phyloP scores from a whole-genome alignment of 2,797 vertebrate genomes.

The Sylvia borin region DNA sequence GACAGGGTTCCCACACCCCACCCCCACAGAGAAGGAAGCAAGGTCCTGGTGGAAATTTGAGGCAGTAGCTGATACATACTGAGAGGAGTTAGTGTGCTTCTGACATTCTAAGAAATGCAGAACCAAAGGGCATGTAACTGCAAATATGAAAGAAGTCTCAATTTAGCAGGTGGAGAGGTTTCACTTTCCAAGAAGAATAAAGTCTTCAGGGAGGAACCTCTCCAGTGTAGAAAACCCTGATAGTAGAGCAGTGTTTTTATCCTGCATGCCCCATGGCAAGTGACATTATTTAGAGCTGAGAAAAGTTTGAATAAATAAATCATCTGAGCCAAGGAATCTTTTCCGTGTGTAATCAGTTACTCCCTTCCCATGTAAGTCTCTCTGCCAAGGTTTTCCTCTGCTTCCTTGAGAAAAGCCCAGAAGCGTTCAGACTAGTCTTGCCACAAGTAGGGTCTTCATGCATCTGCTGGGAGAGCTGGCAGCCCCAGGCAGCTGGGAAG shows the following conservation, averaged over 20 bases:
- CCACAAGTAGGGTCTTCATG: background rate
- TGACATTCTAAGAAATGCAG: background rate
- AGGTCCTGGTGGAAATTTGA: background rate
- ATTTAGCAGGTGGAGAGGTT: background rate
- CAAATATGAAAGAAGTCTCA: background rate
- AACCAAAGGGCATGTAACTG: background rate
- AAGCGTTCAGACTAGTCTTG: background rate
- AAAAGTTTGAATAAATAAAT: slow-evolving; percentile 12
- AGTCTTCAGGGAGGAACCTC: background rate
- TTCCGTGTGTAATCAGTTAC: background rate
- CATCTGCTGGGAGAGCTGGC: background rate
- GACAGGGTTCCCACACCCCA: background rate
- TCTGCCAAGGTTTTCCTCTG: background rate
- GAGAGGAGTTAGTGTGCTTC: background rate
- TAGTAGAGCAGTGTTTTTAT: background rate
- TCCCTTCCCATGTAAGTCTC: background rate
- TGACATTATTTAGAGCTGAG: background rate
- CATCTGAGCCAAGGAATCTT: background rate
- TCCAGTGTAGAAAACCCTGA: background rate
- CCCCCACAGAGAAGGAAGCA: background rate
- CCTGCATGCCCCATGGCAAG: background rate
- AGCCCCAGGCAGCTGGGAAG: background rate
- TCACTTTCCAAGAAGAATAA: background rate
- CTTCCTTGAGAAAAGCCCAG: slow-evolving; percentile 15
- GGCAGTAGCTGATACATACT: background rate